A percentile compares a stretch with the other conserved stretches of the same genome.
Conservation (phyloP, 2,797 vertebrate species). For the Catostomus latipinnis region DNA sequence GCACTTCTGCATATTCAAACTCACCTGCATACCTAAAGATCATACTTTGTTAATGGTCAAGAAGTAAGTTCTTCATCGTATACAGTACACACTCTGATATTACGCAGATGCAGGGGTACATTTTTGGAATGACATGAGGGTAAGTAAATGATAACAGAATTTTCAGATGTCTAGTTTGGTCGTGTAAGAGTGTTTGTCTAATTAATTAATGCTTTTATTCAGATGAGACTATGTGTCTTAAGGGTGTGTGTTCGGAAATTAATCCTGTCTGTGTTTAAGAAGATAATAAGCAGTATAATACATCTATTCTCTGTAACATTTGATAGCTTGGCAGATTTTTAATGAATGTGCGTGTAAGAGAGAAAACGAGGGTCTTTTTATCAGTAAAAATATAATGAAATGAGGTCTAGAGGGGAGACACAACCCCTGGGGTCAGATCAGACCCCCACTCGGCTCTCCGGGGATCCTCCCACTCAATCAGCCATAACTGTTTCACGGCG, state of each 20-base stretch:
- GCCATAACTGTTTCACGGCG: conserved; percentile 11
- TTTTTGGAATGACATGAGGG: too few relatives aligned
- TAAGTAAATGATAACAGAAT: too few relatives aligned
- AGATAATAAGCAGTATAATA: not conserved
- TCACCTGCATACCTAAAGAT: too few relatives aligned
- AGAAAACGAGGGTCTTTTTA: conserved; percentile 30
- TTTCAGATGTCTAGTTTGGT: too few relatives aligned
- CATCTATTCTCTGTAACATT: not conserved
- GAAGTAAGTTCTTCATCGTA: too few relatives aligned
- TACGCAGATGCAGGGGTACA: too few relatives aligned
- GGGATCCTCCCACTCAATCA: conserved; percentile 30
- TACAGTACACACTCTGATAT: too few relatives aligned
- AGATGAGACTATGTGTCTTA: not conserved
- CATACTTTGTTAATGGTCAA: too few relatives aligned
- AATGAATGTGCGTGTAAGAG: conserved; percentile 58
- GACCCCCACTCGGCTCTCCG: conserved; percentile 10
- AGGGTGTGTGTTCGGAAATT: conserved; percentile 25
- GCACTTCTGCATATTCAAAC: too few relatives aligned
- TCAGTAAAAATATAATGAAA: conserved; percentile 35
- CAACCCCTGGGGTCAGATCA: conserved; percentile 37
- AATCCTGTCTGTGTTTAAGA: conserved; percentile 9
- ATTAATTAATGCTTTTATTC: not conserved
- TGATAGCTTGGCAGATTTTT: conserved; percentile 10
- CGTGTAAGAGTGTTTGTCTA: too few relatives aligned
- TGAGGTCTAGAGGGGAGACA: conserved; percentile 36